phyloP scores from a whole-genome alignment of 2,113 vertebrate species.

The Hippolais icterina region DNA sequence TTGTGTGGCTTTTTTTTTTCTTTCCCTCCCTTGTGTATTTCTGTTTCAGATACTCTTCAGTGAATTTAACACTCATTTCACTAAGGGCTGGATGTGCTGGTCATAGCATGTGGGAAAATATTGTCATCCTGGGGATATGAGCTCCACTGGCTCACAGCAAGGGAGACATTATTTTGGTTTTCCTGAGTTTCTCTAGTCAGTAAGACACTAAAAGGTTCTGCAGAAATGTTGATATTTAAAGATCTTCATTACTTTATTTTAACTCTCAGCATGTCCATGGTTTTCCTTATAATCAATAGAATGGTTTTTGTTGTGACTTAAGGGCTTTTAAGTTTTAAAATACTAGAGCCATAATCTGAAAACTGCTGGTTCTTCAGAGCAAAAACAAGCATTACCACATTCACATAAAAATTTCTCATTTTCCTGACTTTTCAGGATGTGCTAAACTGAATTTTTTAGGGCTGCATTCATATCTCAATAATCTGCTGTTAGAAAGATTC shows the following conservation, averaged over 20 bases:
- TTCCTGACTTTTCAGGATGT: not conserved
- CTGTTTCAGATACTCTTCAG: conserved; percentile 10
- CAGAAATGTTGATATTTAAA: conserved; percentile 44
- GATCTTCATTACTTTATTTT: conserved; percentile 27
- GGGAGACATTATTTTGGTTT: conserved; percentile 49
- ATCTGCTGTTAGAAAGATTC: not conserved
- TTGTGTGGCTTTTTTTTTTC: not conserved
- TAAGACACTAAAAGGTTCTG: conserved; percentile 49
- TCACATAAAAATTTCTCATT: not conserved
- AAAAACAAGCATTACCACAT: not conserved
- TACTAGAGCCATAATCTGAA: not conserved
- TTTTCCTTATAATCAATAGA: conserved; percentile 48
- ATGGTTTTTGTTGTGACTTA: conserved; percentile 50
- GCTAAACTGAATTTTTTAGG: not conserved
- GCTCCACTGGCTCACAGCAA: conserved; percentile 52
- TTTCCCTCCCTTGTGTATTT: not conserved
- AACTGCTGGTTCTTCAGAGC: conserved; percentile 5
- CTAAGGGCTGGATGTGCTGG: conserved; percentile 18
- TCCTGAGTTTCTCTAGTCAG: conserved; percentile 51
- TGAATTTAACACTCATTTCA: conserved; percentile 16
- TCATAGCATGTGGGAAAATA: conserved; percentile 37
- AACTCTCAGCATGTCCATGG: conserved; percentile 1
- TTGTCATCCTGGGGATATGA: conserved; percentile 32
- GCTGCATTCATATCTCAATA: not conserved
- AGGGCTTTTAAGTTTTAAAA: conserved; percentile 21